Evolutionary conservation across 2,888 invertebrate genomes (phyloP), one percentile per base, ranked within the genome.

Genomic region (Cheilosia pagana): DNA sequence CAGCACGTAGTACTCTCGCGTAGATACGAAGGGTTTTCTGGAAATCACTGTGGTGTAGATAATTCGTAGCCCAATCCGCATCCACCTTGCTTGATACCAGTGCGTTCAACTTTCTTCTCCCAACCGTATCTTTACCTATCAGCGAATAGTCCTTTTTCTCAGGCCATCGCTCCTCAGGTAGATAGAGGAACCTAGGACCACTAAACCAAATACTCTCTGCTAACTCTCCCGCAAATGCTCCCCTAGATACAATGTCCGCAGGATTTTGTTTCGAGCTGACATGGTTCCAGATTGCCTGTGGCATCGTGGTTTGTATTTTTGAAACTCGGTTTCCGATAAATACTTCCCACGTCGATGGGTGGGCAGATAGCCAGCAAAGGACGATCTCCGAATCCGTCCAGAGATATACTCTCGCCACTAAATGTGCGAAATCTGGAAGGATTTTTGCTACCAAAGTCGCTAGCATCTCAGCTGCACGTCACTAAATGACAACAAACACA

Each of bases 401-500:
- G 10, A 39, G 39, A 4, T 39, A 14, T 14, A 39, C 39, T 1
- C 14, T 1, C 6, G 5, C 28, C 5, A 28, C 28, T 6, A 28
- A 28, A 28, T 39, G 39, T 14, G 12, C 39, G 10, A 39, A 14
- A 3, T 10, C 39, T 39, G 39, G 12, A 12, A 39, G 14, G 14
- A 39, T 39, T 39, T 39, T 39, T 4, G 39, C 39, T 14, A 10
- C 10, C 2, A 39, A 14, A 3, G 10, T 39, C 12, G 39, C 39
- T 21, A 57, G 10, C 21, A 39, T 12, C 12, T 57, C 39, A 12
- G 57, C 57, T 21, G 41, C 57, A 53, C 53, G 70, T 79, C 65
- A 57, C 76, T 41, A 81, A 67, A 12, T 68, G 62, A 6, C 81
- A 65, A 16, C 43, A 60, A 4, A 74, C 50, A 2, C 28, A 62